Evolutionary conservation across 2,888 invertebrate genomes (phyloP).

Genomic region (Eupsilia transversa): DNA sequence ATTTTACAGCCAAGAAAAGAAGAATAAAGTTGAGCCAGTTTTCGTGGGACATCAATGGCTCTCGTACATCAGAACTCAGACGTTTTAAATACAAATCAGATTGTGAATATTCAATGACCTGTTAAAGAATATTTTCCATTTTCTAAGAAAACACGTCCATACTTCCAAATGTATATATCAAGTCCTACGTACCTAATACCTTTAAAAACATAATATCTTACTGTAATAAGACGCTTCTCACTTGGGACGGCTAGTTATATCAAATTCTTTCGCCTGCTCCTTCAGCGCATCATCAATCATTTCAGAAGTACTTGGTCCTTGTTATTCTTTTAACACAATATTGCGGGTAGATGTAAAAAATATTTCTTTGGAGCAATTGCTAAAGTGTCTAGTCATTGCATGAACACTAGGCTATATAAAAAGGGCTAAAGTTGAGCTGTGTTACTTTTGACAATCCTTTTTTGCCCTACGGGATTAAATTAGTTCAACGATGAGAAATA

Average conservation of each 20-base stretch:
- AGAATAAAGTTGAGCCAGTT: not conserved
- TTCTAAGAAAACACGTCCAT: not conserved
- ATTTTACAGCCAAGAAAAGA: not conserved
- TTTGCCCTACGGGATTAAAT: not conserved
- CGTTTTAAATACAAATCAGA: too few species aligned
- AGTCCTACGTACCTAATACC: not conserved
- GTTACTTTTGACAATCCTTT: conserved; percentile 5
- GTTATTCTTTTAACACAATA: conserved; percentile 61
- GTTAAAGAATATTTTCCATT: not conserved
- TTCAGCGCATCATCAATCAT: conserved; percentile 63
- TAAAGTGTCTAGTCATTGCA: conserved; percentile 46
- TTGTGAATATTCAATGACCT: too few species aligned
- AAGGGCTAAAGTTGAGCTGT: not conserved
- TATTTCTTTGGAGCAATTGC: conserved; percentile 47
- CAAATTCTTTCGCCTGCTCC: conserved; percentile 48
- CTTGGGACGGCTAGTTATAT: conserved; percentile 57
- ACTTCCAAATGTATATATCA: not conserved
- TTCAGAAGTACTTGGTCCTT: conserved; percentile 50
- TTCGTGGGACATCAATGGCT: not conserved
- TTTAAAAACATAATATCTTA: conserved; percentile 48
- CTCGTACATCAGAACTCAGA: not conserved
- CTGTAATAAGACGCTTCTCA: conserved; percentile 41
- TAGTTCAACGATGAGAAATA: too few species aligned
- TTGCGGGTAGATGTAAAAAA: conserved; percentile 49
- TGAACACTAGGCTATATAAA: not conserved